A percentile compares a stretch with the other conserved stretches of the same genome.
phyloP scores from a whole-genome alignment of 2,113 vertebrate genomes.

The Rhea americana region DNA sequence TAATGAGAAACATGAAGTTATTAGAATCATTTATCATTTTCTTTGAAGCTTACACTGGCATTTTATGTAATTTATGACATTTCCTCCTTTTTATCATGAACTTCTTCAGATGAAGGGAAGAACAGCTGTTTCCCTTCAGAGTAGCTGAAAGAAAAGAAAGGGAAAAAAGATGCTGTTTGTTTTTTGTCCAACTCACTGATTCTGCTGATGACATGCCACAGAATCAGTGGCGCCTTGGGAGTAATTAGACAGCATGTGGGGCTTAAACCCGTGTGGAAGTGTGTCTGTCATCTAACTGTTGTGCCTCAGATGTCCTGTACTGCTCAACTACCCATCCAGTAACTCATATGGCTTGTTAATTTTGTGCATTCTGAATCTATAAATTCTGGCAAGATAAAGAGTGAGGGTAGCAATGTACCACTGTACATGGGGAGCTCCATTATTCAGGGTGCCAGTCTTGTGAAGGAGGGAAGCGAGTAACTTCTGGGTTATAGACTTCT shows the following conservation, averaged over 20 bases:
- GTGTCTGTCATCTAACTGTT: constrained; percentile 62
- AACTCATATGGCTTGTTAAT: constrained; percentile 41
- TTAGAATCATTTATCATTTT: constrained; percentile 82
- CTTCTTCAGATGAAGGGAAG: constrained; percentile 77
- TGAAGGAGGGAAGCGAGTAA: neutral
- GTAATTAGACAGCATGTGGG: constrained; percentile 58
- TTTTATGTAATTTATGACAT: constrained; percentile 81
- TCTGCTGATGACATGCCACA: constrained; percentile 69
- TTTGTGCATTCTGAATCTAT: neutral
- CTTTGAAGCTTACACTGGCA: constrained; percentile 79
- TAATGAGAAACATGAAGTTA: constrained; percentile 83
- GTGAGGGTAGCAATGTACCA: neutral
- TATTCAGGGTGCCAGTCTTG: neutral
- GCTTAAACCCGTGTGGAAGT: constrained; percentile 59
- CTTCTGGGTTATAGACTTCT: neutral
- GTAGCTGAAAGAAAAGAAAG: constrained; percentile 64
- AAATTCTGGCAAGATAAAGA: neutral
- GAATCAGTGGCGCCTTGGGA: constrained; percentile 60
- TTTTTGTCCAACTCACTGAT: constrained; percentile 64
- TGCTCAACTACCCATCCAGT: constrained; percentile 55
- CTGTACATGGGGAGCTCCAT: neutral
- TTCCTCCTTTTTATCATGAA: constrained; percentile 76
- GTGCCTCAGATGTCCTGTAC: constrained; percentile 66
- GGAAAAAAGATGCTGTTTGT: constrained; percentile 70
- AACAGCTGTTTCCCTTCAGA: constrained; percentile 76